Percentiles rank a stretch among this genome's conserved stretches.
These are phyloP conservation scores for Diadegma fenestrale DNA, from an alignment of 2,888 invertebrate genomes.

Conservation along the genomic window DNA sequence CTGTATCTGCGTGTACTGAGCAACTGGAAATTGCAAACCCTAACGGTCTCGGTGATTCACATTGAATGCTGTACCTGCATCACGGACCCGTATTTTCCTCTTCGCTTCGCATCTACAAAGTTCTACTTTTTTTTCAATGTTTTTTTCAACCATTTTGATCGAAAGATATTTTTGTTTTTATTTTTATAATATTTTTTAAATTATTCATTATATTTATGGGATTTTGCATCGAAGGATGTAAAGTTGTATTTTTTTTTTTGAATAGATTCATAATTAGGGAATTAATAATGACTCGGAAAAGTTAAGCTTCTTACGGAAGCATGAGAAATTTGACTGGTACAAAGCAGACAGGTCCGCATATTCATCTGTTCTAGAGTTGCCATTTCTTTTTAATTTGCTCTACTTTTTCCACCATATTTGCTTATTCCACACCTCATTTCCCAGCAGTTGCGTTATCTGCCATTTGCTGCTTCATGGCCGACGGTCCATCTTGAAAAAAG, in stretches of 20 bases:
- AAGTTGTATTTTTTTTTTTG: background rate
- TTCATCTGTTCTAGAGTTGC: background rate
- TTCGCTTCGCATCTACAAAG: no score
- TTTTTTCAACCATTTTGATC: no score
- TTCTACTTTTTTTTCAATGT: no score
- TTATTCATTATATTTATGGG: background rate
- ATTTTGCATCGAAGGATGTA: background rate
- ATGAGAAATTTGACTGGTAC: background rate
- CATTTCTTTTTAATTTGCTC: background rate
- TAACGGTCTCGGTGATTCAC: background rate
- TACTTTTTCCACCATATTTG: background rate
- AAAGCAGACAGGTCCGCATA: background rate
- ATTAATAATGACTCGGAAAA: background rate
- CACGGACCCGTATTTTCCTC: background rate
- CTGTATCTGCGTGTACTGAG: background rate
- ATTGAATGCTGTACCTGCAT: background rate
- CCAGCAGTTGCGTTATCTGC: constrained; percentile 5
- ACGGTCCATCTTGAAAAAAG: constrained; percentile 4
- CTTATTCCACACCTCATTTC: constrained; percentile 4
- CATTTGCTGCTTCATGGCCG: constrained; percentile 23
- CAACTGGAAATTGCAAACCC: background rate
- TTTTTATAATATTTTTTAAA: background rate
- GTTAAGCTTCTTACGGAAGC: background rate
- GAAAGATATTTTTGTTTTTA: no score
- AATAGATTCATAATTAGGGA: background rate